Percentiles rank a stretch among this genome's conserved stretches.
Conservation (phyloP, 1,140 invertebrate genomes). For the Trichomalopsis sarcophagae region DNA sequence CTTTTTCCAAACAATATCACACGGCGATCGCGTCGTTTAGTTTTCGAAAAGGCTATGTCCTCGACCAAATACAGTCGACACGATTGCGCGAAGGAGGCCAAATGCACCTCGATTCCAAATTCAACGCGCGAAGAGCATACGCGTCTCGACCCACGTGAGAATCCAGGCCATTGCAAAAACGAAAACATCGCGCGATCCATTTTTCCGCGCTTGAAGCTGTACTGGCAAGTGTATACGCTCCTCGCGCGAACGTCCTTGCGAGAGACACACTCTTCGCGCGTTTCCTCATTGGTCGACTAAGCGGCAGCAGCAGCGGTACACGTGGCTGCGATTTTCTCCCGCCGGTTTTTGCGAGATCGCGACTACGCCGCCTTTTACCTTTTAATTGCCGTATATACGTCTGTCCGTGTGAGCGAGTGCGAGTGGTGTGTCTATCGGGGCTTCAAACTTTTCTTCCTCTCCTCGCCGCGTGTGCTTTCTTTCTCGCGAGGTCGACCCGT, state of each 20-base stretch:
- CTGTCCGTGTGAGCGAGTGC: not conserved
- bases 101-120: not conserved
- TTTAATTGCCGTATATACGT: constrained; percentile 50
- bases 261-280: no score
- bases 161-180: not conserved
- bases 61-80: not conserved
- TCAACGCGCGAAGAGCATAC: not conserved
- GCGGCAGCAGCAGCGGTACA: not conserved
- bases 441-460: no score
- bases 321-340: not conserved
- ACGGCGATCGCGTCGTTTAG: not conserved
- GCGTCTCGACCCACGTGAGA: not conserved
- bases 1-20: not conserved
- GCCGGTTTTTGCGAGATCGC: constrained; percentile 1
- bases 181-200: not conserved
- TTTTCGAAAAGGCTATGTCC: no score
- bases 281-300: not conserved
- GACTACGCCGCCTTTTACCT: constrained; percentile 56
- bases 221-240: no score
- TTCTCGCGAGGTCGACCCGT: constrained; percentile 11
- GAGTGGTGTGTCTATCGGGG: no score
- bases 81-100: not conserved
- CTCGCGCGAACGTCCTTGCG: not conserved
- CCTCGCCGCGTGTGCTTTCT: constrained; percentile 40
- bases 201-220: not conserved